Percentiles rank a stretch among this genome's conserved stretches.
phyloP scores from a whole-genome alignment of 2,797 vertebrate species.

The Peromyscus melanophrys region DNA sequence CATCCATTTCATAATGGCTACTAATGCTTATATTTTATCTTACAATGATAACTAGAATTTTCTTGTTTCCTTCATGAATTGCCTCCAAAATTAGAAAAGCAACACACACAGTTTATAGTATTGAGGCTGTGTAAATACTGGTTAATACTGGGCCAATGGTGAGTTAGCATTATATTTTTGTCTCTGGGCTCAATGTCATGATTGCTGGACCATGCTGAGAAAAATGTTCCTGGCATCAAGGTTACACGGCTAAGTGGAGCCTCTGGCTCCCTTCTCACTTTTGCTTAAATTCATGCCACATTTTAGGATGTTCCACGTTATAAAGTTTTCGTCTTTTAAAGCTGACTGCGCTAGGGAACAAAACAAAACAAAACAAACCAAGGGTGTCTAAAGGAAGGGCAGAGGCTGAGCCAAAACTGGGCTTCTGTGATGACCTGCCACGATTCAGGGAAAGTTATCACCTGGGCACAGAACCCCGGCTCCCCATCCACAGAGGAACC shows the following conservation, averaged over 20 bases:
- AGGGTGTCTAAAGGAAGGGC: background rate
- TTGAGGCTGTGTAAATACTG: background rate
- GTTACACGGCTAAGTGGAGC: slow-evolving; percentile 31
- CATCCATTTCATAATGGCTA: background rate
- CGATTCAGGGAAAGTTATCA: background rate
- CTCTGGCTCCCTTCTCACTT: background rate
- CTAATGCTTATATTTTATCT: slow-evolving; percentile 4
- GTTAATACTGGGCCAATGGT: background rate
- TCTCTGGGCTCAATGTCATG: slow-evolving; percentile 30
- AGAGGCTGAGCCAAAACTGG: background rate
- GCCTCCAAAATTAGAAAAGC: slow-evolving; percentile 34
- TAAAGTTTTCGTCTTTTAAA: slow-evolving; percentile 4
- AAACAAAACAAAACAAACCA: background rate
- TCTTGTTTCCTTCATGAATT: slow-evolving; percentile 32
- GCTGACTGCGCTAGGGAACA: background rate
- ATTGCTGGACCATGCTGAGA: slow-evolving; percentile 5
- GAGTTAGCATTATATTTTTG: background rate
- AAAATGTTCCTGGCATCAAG: slow-evolving; percentile 1
- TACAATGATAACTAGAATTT: background rate
- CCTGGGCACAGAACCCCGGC: background rate
- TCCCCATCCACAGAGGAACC: background rate
- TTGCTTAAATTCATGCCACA: slow-evolving; percentile 27
- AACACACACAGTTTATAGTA: background rate
- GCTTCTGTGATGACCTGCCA: background rate
- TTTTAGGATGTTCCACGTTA: background rate